Conservation (phyloP, 2,888 invertebrate genomes). For the Ctena decussata region DNA sequence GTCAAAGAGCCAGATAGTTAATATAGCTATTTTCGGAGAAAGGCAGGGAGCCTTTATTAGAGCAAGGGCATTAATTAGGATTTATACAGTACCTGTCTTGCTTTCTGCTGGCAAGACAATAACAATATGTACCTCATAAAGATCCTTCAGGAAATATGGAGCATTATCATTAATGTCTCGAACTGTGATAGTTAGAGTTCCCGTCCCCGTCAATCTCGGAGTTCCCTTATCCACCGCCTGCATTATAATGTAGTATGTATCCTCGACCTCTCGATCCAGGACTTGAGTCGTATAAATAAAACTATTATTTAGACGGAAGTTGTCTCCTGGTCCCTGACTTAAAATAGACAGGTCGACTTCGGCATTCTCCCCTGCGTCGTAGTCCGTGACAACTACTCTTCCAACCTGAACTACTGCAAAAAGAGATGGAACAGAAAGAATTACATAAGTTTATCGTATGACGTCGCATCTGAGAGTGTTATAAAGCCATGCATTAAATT, state of each 20-base stretch:
- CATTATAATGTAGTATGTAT: constrained; percentile 95
- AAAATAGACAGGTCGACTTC: constrained; percentile 32
- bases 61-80: no score
- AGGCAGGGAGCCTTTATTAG: no score
- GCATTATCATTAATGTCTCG: constrained; percentile 99
- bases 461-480: no score
- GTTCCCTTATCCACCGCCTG: constrained; percentile 93
- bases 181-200: constrained; percentile 98
- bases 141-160: constrained; percentile 97
- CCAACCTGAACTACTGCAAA: constrained; percentile 51
- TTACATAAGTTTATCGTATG: no score
- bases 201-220: constrained; percentile 90
- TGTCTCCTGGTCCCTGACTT: constrained; percentile 27
- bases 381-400: constrained; percentile 53
- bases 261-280: constrained; percentile 81
- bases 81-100: no score
- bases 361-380: constrained; percentile 62
- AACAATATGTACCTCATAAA: not conserved
- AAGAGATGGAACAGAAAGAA: no score
- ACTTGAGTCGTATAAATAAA: constrained; percentile 65
- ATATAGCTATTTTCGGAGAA: no score
- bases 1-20: no score
- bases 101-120: no score
- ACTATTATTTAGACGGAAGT: constrained; percentile 76
- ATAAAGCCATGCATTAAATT: no score